Conservation (phyloP, 2,888 invertebrate species). For the Drosophila suboccidentalis region DNA sequence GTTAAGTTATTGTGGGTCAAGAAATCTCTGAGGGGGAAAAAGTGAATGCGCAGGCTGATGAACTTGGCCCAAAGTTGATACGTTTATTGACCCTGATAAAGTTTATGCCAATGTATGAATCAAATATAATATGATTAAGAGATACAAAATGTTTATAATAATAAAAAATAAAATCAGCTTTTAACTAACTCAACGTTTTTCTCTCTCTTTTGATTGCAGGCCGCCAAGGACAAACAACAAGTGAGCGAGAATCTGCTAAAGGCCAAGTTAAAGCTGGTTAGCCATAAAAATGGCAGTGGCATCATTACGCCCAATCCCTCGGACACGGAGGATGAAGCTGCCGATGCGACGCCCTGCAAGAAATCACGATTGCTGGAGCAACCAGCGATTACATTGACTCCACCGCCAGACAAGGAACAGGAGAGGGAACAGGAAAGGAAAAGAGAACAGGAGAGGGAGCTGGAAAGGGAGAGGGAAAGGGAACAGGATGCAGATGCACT, state of each 20-base stretch:
- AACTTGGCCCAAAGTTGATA: conserved; percentile 30
- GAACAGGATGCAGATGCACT: conserved; percentile 34
- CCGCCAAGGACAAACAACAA: conserved; percentile 71
- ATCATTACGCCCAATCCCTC: conserved; percentile 93
- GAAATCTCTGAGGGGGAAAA: conserved; percentile 37
- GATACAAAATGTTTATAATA: no score
- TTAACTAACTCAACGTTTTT: background rate
- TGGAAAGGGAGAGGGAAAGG: conserved; percentile 74
- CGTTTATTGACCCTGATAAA: conserved; percentile 36
- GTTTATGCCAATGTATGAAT: background rate
- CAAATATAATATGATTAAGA: no score
- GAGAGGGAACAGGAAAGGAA: conserved; percentile 68
- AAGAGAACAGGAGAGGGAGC: conserved; percentile 84
- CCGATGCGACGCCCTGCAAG: conserved; percentile 86
- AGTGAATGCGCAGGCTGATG: conserved; percentile 52
- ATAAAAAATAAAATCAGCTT: background rate
- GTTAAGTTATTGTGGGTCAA: conserved; percentile 73
- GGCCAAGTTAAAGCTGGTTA: conserved; percentile 77
- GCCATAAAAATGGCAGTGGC: conserved; percentile 69
- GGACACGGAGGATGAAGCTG: conserved; percentile 91
- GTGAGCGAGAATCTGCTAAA: conserved; percentile 78
- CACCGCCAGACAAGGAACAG: conserved; percentile 80
- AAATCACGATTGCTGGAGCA: conserved; percentile 80
- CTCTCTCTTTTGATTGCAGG: conserved; percentile 38
- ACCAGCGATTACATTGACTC: conserved; percentile 80